Base-by-base conservation (phyloP, 2,113 vertebrate species). In the Anseranas semipalmata region DNA sequence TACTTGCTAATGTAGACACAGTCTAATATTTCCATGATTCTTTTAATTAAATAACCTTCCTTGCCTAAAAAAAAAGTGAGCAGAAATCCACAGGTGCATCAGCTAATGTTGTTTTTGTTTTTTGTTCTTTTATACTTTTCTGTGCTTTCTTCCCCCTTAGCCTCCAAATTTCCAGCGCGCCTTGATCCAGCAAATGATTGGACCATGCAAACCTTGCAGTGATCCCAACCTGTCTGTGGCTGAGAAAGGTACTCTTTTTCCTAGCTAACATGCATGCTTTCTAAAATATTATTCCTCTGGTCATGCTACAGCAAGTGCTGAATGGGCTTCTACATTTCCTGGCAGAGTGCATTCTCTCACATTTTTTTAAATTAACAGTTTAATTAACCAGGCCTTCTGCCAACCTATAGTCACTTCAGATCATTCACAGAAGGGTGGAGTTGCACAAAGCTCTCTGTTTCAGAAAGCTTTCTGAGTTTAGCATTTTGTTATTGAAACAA, bases 161-260 rank as follows among this genome's bases (percentile, higher is more conserved):
- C 99, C 99, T 96, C 99, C 99, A 89, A 99, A 98, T 95, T 99
- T 99, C 98, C 99, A 99, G 97, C 98, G 99, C 96, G 99, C 99
- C 95, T 98, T 99, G 96, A 98, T 99, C 90, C 99, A 99, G 96
- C 99, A 99, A 97, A 98, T 99, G 89, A 99, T 99, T 22, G 99
- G 99, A 95, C 98, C 99, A 10, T 99, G 99, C 97, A 99, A 99
- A 97, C 99, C 99, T 35, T 99, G 99, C 97, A 98, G 98, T 73
- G 99, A 99, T 88, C 98, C 99, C 91, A 99, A 99, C 96, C 98
- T 99, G 89, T 99, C 98, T 85, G 98, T 99, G 89, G 99, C 98
- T 95, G 99, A 99, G 96, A 99, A 99, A 99, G 99, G 99, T 99
- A 98, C 65, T 92, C 33, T 56, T 77, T 24, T 25, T 56, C 72